phyloP scores from a whole-genome alignment of 2,113 vertebrate species.

The Poecilia latipinna region DNA sequence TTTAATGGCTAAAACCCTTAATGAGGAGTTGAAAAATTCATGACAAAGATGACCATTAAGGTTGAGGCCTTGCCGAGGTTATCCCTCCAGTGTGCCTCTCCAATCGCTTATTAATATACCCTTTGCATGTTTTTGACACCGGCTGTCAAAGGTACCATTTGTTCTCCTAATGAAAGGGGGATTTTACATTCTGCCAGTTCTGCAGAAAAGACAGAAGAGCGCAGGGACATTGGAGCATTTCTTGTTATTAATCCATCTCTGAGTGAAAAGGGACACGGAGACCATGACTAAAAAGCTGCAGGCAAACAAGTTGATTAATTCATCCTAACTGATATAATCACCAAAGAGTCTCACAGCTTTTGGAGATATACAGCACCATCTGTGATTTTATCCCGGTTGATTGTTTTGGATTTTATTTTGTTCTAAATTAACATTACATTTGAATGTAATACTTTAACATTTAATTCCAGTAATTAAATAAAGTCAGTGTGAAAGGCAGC shows the following conservation, averaged over 20 bases:
- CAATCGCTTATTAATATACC: slow-evolving; percentile 62
- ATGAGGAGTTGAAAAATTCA: slow-evolving; percentile 67
- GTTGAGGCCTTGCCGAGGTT: slow-evolving; percentile 52
- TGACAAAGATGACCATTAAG: slow-evolving; percentile 64
- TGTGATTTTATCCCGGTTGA: too few species aligned
- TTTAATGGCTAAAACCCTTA: slow-evolving; percentile 56
- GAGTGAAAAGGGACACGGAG: slow-evolving; percentile 9
- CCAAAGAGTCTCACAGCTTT: not conserved
- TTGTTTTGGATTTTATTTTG: not conserved
- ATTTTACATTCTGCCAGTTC: slow-evolving; percentile 59
- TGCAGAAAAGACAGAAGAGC: slow-evolving; percentile 59
- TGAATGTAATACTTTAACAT: not conserved
- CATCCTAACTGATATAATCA: slow-evolving; percentile 23
- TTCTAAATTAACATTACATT: not conserved
- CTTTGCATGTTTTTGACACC: slow-evolving; percentile 67
- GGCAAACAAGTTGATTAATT: not conserved
- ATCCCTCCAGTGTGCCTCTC: slow-evolving; percentile 36
- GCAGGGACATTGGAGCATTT: slow-evolving; percentile 31
- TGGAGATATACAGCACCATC: not conserved
- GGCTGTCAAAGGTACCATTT: slow-evolving; percentile 69
- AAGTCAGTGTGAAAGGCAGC: slow-evolving; percentile 1
- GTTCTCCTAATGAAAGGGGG: slow-evolving; percentile 62
- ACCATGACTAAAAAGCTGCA: slow-evolving; percentile 34
- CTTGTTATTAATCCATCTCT: slow-evolving; percentile 49
- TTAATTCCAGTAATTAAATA: not conserved